Conservation (phyloP, 2,113 vertebrate species). For the Dromiciops gliroides region DNA sequence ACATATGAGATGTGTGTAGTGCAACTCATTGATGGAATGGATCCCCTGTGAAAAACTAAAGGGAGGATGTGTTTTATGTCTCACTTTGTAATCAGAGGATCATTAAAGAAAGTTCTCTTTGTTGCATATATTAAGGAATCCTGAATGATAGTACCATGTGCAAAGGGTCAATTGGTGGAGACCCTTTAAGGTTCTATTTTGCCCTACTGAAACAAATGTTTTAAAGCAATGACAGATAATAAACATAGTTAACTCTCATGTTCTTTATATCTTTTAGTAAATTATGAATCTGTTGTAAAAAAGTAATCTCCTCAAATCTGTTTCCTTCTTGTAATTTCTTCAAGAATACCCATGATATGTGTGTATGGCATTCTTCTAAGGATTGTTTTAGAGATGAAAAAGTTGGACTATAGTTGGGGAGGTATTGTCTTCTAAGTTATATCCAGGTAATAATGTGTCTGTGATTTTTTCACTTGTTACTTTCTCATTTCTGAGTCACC, state of each 20-base stretch:
- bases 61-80: neutral
- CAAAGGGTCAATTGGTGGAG: neutral
- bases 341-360: neutral
- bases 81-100: neutral
- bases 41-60: neutral
- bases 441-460: neutral
- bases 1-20: conserved; percentile 39
- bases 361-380: neutral
- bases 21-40: neutral
- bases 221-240: neutral
- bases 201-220: neutral
- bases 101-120: neutral
- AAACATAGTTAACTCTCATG: neutral
- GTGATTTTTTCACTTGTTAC: neutral
- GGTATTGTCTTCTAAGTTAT: neutral
- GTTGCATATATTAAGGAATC: neutral
- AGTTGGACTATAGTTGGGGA: no score
- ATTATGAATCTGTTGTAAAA: neutral
- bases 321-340: neutral
- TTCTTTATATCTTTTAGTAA: neutral
- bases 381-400: neutral
- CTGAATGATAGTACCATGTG: neutral
- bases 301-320: neutral
- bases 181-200: neutral
- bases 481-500: neutral